Evolutionary conservation across 2,113 vertebrate genomes (phyloP).

Genomic region (Oncorhynchus kisutch): DNA sequence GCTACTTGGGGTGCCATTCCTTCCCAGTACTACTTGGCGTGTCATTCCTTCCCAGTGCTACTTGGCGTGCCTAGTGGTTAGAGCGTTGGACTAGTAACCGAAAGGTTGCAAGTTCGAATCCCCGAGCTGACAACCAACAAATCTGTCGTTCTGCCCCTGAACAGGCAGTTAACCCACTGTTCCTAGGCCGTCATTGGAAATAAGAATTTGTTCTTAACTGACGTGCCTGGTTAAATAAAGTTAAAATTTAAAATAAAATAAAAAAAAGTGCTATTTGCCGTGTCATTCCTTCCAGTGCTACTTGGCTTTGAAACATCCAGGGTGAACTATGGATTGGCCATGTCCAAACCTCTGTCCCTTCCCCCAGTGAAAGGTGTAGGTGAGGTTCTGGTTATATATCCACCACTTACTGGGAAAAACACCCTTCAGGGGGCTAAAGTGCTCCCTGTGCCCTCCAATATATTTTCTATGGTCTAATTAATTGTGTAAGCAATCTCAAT

Average conservation of each 20-base stretch:
- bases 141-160: no score
- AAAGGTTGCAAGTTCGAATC: no score
- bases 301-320: slow-evolving; percentile 19
- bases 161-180: no score
- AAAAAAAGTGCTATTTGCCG: no score
- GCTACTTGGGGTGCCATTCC: no score
- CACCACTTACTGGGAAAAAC: slow-evolving; percentile 45
- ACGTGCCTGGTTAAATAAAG: no score
- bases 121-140: no score
- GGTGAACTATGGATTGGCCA: slow-evolving; percentile 36
- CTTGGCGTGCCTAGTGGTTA: background rate
- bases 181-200: no score
- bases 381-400: slow-evolving; percentile 53
- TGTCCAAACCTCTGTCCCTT: slow-evolving; percentile 4
- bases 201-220: no score
- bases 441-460: slow-evolving; percentile 54
- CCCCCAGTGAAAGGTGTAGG: slow-evolving; percentile 28
- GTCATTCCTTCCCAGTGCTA: background rate
- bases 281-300: background rate
- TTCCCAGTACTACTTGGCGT: no score
- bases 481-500: slow-evolving; percentile 78
- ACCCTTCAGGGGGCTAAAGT: slow-evolving; percentile 45
- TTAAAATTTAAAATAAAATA: no score
- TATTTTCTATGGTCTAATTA: slow-evolving; percentile 79
- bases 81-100: no score